phyloP scores from a whole-genome alignment of 2,888 invertebrate species.

The Leptinotarsa peninsularis region DNA sequence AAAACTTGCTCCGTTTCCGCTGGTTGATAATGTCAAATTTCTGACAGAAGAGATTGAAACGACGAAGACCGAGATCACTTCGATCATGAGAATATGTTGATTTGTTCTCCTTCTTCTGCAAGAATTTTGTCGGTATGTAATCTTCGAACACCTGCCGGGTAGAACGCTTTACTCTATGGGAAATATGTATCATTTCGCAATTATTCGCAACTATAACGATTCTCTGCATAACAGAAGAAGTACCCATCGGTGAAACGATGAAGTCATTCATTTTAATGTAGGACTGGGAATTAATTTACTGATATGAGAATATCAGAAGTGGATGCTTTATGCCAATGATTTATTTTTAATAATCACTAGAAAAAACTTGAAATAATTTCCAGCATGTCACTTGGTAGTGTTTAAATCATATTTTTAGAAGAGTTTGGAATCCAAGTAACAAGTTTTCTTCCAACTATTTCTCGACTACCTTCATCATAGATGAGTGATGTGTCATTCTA shows the following conservation, averaged over 20 bases:
- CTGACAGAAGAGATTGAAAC: conserved; percentile 43
- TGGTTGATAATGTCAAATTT: conserved; percentile 51
- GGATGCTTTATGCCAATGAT: neutral
- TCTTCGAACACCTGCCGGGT: conserved; percentile 31
- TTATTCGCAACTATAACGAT: conserved; percentile 23
- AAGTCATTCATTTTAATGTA: conserved; percentile 25
- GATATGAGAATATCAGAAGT: conserved; percentile 3
- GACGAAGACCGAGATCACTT: conserved; percentile 37
- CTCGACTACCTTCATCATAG: too few relatives aligned
- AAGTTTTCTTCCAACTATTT: too few relatives aligned
- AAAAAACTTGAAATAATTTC: neutral
- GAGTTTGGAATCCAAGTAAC: too few relatives aligned
- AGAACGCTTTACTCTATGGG: conserved; percentile 27
- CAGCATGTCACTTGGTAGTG: too few relatives aligned
- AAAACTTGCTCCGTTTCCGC: conserved; percentile 49
- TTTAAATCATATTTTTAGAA: too few relatives aligned
- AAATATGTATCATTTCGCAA: conserved; percentile 30
- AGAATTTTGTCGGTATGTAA: conserved; percentile 33
- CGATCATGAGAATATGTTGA: conserved; percentile 45
- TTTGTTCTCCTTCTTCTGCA: conserved; percentile 10
- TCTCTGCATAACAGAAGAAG: conserved; percentile 21
- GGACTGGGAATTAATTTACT: conserved; percentile 4
- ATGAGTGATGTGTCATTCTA: too few relatives aligned
- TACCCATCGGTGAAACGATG: conserved; percentile 21
- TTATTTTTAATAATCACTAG: neutral